These are phyloP conservation scores for Harmothoe impar DNA, from an alignment of 2,888 invertebrate species.

Conservation along the genomic window DNA sequence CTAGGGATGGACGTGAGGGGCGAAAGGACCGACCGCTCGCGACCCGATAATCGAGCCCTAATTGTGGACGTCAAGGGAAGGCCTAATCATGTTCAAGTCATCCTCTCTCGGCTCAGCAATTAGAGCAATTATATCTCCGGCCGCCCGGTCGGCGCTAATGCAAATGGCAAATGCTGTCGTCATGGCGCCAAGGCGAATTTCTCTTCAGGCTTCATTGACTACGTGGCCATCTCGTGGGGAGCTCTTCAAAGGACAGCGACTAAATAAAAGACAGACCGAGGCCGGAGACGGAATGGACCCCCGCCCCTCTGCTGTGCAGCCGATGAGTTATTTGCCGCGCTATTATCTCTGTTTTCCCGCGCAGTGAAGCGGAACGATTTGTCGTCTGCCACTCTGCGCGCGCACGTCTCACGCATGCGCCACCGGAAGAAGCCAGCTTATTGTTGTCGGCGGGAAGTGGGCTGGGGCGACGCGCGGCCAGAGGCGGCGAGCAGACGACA, in stretches of 20 bases:
- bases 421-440: background rate
- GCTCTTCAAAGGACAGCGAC: constrained; percentile 8
- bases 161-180: constrained; percentile 3
- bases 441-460: background rate
- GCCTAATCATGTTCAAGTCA: constrained; percentile 52
- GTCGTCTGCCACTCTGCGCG: constrained; percentile 21
- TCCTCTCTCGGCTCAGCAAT: constrained; percentile 36
- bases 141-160: background rate
- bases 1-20: background rate
- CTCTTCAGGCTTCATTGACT: constrained; percentile 27
- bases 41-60: constrained; percentile 49
- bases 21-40: background rate
- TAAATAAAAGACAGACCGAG: constrained; percentile 14
- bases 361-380: constrained; percentile 32
- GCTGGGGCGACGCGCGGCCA: background rate
- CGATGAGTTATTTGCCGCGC: constrained; percentile 37
- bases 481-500: constrained; percentile 36
- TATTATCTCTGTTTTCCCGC: constrained; percentile 57
- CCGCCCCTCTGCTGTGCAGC: constrained; percentile 12
- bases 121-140: constrained; percentile 50
- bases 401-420: constrained; percentile 2
- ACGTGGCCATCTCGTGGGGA: background rate
- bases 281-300: background rate
- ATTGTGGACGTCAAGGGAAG: constrained; percentile 43
- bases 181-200: background rate